A percentile compares a stretch with the other conserved stretches of the same genome.
Conservation (phyloP, 2,888 invertebrate genomes). For the Callyntrura sp. region DNA sequence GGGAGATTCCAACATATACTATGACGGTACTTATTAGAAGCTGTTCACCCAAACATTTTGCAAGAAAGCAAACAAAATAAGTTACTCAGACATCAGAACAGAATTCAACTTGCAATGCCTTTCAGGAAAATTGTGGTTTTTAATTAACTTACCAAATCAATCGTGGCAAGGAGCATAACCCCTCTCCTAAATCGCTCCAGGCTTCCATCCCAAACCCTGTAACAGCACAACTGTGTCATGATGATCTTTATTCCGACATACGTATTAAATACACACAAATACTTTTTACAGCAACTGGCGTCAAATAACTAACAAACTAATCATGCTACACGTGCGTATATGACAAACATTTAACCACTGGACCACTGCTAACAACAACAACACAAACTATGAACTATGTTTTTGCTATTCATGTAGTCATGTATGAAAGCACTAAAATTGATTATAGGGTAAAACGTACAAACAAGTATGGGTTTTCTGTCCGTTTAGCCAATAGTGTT, state of each 20-base stretch:
- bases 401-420: too few species aligned
- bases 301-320: too few species aligned
- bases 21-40: slow-evolving; percentile 29
- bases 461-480: neutral
- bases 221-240: slow-evolving; percentile 70
- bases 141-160: slow-evolving; percentile 57
- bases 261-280: too few species aligned
- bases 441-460: neutral
- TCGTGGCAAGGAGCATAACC: slow-evolving; percentile 46
- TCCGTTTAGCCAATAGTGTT: neutral
- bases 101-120: neutral
- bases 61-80: neutral
- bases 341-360: too few species aligned
- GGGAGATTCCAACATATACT: slow-evolving; percentile 65
- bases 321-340: too few species aligned
- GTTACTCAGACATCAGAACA: too few species aligned
- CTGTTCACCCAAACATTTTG: slow-evolving; percentile 12
- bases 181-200: slow-evolving; percentile 51
- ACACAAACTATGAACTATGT: neutral
- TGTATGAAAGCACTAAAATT: too few species aligned
- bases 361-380: too few species aligned
- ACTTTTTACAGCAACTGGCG: too few species aligned
- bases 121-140: neutral
- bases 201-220: slow-evolving; percentile 69
- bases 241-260: too few species aligned